A percentile compares a stretch with the other conserved stretches of the same genome.
Conservation (phyloP, 2,113 vertebrate species). For the Collichthys lucidus region DNA sequence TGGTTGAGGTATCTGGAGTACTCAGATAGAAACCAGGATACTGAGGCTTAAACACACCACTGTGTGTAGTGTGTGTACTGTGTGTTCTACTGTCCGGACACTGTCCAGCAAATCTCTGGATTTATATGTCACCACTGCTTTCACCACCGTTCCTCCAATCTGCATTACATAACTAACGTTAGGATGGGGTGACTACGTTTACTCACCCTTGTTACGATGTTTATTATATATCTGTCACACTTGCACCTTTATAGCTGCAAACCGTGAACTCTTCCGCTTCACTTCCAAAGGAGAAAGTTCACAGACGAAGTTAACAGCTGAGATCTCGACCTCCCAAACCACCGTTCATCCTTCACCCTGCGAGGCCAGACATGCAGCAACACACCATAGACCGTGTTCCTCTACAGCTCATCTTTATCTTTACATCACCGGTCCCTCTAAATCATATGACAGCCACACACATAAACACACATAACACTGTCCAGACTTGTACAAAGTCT, state of each 20-base stretch:
- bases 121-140: conserved; percentile 37
- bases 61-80: too few relatives aligned
- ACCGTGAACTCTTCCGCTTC: conserved; percentile 37
- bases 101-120: background rate
- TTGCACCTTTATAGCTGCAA: conserved; percentile 49
- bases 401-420: conserved; percentile 10
- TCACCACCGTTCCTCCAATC: conserved; percentile 7
- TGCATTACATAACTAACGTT: conserved; percentile 54
- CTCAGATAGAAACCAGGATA: background rate
- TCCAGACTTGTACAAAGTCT: background rate
- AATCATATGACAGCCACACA: background rate
- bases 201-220: conserved; percentile 42
- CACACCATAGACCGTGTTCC: background rate
- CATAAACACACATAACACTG: background rate
- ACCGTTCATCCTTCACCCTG: conserved; percentile 7
- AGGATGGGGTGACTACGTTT: conserved; percentile 47
- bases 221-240: conserved; percentile 55
- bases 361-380: background rate
- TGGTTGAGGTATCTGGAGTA: background rate
- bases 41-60: background rate
- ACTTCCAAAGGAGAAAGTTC: conserved; percentile 24
- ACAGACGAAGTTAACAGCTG: background rate
- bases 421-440: conserved; percentile 25
- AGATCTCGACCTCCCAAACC: background rate
- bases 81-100: background rate